Evolutionary conservation across 2,888 invertebrate species (phyloP).

Genomic region (Philereme vetulata): DNA sequence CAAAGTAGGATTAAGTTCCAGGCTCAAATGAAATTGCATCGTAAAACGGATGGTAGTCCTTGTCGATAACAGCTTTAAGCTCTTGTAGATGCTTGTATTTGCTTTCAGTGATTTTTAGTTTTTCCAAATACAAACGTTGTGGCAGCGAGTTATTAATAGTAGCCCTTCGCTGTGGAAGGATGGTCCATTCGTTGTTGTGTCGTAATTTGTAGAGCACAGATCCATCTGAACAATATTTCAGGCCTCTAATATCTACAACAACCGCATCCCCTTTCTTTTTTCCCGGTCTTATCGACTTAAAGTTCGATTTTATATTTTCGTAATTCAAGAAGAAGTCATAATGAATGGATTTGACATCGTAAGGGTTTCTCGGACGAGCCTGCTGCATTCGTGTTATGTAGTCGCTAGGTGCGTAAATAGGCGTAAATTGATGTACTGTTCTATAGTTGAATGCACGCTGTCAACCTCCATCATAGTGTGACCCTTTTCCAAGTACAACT

Average conservation of each 20-base stretch:
- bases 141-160: too few relatives aligned
- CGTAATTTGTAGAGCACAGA: conserved; percentile 21
- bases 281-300: conserved; percentile 31
- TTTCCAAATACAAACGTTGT: too few relatives aligned
- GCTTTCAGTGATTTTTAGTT: conserved; percentile 7
- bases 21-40: too few relatives aligned
- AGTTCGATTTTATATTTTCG: conserved; percentile 25
- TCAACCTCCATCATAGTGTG: conserved; percentile 36
- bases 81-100: too few relatives aligned
- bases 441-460: conserved; percentile 33
- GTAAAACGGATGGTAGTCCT: too few relatives aligned
- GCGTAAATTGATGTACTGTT: conserved; percentile 31
- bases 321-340: conserved; percentile 32
- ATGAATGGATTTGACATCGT: conserved; percentile 24
- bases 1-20: too few relatives aligned
- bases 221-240: conserved; percentile 22
- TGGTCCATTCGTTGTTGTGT: conserved; percentile 23
- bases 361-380: conserved; percentile 29
- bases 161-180: conserved; percentile 29
- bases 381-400: conserved; percentile 23
- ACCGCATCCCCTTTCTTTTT: conserved; percentile 34
- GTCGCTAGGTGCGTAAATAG: conserved; percentile 28
- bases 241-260: conserved; percentile 31
- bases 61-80: too few relatives aligned
- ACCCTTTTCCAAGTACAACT: conserved; percentile 29